These are phyloP conservation scores for Penaeus chinensis DNA, from an alignment of 1,140 invertebrate species.

Conservation along the genomic window DNA sequence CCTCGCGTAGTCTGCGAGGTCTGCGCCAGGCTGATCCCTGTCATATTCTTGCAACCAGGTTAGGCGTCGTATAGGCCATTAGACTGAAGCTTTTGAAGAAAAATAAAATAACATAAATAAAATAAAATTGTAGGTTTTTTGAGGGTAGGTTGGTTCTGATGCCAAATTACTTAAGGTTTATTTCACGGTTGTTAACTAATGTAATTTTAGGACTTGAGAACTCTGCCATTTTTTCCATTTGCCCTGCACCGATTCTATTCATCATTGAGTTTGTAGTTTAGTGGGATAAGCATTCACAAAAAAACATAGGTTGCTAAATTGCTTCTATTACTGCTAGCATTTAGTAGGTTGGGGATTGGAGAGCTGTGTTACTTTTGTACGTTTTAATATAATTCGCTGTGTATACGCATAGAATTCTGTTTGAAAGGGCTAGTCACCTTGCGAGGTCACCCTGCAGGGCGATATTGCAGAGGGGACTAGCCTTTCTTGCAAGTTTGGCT, in stretches of 20 bases:
- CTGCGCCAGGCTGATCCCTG: not conserved
- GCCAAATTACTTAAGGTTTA: conserved; percentile 34
- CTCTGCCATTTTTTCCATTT: conserved; percentile 28
- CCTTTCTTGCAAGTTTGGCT: not conserved
- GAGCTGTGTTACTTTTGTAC: conserved; percentile 19
- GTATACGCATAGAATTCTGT: not conserved
- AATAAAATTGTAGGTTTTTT: conserved; percentile 39
- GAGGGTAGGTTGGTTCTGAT: conserved; percentile 53
- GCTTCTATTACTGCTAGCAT: conserved; percentile 26
- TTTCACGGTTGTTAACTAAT: conserved; percentile 31
- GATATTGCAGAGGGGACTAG: too few relatives aligned
- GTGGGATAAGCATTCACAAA: conserved; percentile 22
- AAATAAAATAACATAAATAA: too few relatives aligned
- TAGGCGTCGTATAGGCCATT: conserved; percentile 28
- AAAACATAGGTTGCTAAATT: conserved; percentile 41
- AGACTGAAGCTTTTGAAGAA: conserved; percentile 15
- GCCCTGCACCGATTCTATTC: conserved; percentile 30
- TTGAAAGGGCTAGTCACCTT: too few relatives aligned
- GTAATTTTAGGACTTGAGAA: conserved; percentile 41
- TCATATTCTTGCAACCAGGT: conserved; percentile 37
- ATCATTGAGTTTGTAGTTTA: conserved; percentile 34
- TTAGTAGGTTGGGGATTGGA: not conserved
- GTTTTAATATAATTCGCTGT: conserved; percentile 33
- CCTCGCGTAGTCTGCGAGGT: not conserved
- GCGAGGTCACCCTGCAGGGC: too few relatives aligned